phyloP scores from a whole-genome alignment of 37 sponge, comb jelly and placozoan species.

The Diacarnus erythraeanus region DNA sequence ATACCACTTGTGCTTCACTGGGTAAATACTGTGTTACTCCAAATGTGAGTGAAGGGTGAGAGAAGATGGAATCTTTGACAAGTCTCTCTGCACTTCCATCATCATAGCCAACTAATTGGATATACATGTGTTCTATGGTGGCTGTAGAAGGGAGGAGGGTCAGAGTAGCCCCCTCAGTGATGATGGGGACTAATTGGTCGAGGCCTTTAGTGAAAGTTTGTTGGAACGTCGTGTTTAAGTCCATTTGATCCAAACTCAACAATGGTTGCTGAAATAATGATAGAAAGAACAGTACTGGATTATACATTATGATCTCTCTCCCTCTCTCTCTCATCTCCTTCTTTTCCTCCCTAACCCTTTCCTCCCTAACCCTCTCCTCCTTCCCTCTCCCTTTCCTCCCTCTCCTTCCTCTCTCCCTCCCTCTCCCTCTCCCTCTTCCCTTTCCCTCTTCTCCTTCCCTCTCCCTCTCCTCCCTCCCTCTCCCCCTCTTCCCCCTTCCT shows the following conservation, averaged over 20 bases:
- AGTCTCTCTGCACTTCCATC: conserved; percentile 56
- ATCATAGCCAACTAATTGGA: conserved; percentile 12
- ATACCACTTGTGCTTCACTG: conserved; percentile 17
- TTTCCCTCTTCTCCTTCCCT: too few relatives aligned
- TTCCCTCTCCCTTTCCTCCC: too few relatives aligned
- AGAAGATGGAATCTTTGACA: neutral
- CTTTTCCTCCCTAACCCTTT: too few relatives aligned
- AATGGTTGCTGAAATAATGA: conserved; percentile 3
- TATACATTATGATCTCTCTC: neutral
- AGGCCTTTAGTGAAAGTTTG: conserved; percentile 49
- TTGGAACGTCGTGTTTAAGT: neutral
- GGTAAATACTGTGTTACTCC: neutral
- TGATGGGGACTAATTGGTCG: conserved; percentile 42
- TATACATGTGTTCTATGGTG: conserved; percentile 50
- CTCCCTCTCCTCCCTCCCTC: too few relatives aligned
- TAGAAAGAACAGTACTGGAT: too few relatives aligned
- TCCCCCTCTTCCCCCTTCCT: too few relatives aligned
- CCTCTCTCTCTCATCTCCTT: too few relatives aligned
- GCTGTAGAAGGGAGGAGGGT: conserved; percentile 20
- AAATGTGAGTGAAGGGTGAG: conserved; percentile 40
- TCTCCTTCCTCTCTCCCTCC: too few relatives aligned
- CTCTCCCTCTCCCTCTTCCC: too few relatives aligned
- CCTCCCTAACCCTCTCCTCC: too few relatives aligned
- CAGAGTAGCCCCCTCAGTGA: conserved; percentile 12
- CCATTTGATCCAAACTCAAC: neutral